A percentile compares a stretch with the other conserved stretches of the same genome.
These are phyloP conservation scores for Macrocentrus cingulum DNA, from an alignment of 1,140 invertebrate genomes.

Conservation along the genomic window DNA sequence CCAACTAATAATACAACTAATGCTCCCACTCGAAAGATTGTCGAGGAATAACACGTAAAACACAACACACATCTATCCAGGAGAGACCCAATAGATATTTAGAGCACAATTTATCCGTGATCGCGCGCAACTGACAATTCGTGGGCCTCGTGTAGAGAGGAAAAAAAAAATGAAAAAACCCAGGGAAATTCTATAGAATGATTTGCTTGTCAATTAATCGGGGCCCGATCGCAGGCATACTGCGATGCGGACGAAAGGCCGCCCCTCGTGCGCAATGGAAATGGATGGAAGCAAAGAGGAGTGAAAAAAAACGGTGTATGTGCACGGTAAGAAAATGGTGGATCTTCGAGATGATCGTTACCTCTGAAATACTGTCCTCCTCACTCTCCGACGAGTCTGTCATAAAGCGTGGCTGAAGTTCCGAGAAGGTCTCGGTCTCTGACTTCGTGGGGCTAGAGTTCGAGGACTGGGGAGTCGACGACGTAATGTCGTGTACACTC, in stretches of 20 bases:
- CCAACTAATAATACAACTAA: too few relatives aligned
- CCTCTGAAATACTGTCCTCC: constrained; percentile 90
- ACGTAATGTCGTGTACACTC: constrained; percentile 60
- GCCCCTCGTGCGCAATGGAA: constrained; percentile 27
- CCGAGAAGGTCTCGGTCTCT: constrained; percentile 76
- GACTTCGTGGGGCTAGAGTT: constrained; percentile 72
- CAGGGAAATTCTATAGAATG: too few relatives aligned
- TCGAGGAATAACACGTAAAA: too few relatives aligned
- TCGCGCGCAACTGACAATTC: too few relatives aligned
- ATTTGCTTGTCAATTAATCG: neutral
- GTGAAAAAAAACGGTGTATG: constrained; percentile 20
- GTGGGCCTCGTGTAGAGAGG: too few relatives aligned
- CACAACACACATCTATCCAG: too few relatives aligned
- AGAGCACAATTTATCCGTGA: too few relatives aligned
- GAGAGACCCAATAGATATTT: too few relatives aligned
- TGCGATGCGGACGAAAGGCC: constrained; percentile 28
- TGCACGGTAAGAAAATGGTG: constrained; percentile 41
- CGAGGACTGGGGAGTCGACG: constrained; percentile 65
- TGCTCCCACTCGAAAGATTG: too few relatives aligned
- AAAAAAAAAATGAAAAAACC: too few relatives aligned
- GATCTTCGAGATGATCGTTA: constrained; percentile 53
- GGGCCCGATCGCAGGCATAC: constrained; percentile 15
- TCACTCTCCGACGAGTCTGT: constrained; percentile 89
- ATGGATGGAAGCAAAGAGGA: constrained; percentile 20
- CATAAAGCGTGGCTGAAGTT: constrained; percentile 77